Percentiles rank a stretch among this genome's conserved stretches.
These are phyloP conservation scores for Mus caroli DNA, from an alignment of 2,797 vertebrate species.

Conservation along the genomic window DNA sequence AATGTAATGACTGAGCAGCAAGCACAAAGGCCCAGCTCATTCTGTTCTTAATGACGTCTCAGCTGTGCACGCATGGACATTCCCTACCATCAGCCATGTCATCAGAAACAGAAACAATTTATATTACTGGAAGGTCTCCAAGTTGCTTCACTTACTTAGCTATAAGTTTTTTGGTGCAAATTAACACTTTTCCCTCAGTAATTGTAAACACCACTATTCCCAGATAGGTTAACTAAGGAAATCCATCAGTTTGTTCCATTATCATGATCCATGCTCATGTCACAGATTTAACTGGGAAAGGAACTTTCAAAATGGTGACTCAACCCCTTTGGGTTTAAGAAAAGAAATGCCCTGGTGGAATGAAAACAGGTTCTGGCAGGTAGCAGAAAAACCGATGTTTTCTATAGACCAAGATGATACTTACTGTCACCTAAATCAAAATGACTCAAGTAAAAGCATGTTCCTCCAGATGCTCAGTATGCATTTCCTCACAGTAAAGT, in stretches of 20 bases:
- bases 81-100: neutral
- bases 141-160: conserved; percentile 36
- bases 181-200: conserved; percentile 8
- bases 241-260: conserved; percentile 48
- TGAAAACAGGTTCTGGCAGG: conserved; percentile 81
- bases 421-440: conserved; percentile 88
- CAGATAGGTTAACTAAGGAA: conserved; percentile 55
- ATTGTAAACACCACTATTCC: conserved; percentile 24
- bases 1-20: conserved; percentile 12
- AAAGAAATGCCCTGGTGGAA: conserved; percentile 62
- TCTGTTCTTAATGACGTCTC: conserved; percentile 10
- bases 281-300: conserved; percentile 25
- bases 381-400: conserved; percentile 82
- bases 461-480: conserved; percentile 86
- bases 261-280: conserved; percentile 17
- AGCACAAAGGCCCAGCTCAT: neutral
- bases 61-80: neutral
- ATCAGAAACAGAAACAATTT: conserved; percentile 40
- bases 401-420: conserved; percentile 84
- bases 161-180: conserved; percentile 53
- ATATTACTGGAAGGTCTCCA: conserved; percentile 28
- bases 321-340: conserved; percentile 39
- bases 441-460: conserved; percentile 89
- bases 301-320: conserved; percentile 60
- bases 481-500: conserved; percentile 83